Evolutionary conservation across 2,113 vertebrate genomes (phyloP).

Genomic region (Peromyscus polionotus): DNA sequence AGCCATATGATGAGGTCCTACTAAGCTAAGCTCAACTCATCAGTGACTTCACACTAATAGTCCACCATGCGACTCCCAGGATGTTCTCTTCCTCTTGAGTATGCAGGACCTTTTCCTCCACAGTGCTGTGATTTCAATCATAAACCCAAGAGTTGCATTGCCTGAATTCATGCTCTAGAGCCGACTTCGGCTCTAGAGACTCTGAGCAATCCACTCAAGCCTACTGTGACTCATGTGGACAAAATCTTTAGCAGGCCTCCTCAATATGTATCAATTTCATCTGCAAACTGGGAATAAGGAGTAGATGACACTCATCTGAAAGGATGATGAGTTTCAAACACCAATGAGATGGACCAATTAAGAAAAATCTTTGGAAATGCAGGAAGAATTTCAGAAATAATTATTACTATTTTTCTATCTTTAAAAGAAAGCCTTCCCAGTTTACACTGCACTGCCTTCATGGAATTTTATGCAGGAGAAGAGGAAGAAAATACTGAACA

Average conservation of each 20-base stretch:
- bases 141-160: not conserved
- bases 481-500: not conserved
- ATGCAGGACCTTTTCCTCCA: not conserved
- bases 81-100: fast-evolving
- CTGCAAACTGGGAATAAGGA: not conserved
- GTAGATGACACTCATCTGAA: not conserved
- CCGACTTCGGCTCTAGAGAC: not conserved
- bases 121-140: not conserved
- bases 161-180: not conserved
- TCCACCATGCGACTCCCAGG: not conserved
- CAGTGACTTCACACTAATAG: not conserved
- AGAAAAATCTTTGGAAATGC: not conserved
- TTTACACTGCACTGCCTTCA: not conserved
- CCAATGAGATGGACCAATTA: not conserved
- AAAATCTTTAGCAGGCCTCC: not conserved
- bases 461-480: not conserved
- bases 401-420: not conserved
- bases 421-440: not conserved
- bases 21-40: not conserved
- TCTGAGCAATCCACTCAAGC: not conserved
- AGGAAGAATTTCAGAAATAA: not conserved
- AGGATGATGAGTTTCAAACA: not conserved
- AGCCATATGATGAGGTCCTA: not conserved
- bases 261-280: not conserved
- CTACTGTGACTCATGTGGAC: not conserved